Conservation (phyloP, 1,140 invertebrate species). For the Bombyx mori region ASM3026992v2 NC_085121.1:9787501-9788000, state of each 20-base stretch:
- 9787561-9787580: too few species aligned
- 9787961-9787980: constrained; percentile 30
- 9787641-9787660: too few species aligned
- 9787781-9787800: constrained; percentile 39
- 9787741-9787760: constrained; percentile 28
- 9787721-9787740: constrained; percentile 63
- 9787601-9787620: too few species aligned
- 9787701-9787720: constrained; percentile 58
- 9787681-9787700: constrained; percentile 38
- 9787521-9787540: too few species aligned
- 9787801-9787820: constrained; percentile 58
- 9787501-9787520: too few species aligned
- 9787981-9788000: constrained; percentile 19
- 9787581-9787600: too few species aligned
- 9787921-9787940: constrained; percentile 17
- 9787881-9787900: constrained; percentile 2
- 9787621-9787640: too few species aligned
- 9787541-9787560: too few species aligned
- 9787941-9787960: constrained; percentile 19
- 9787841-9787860: constrained; percentile 7
- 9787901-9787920: constrained; percentile 37
- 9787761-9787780: constrained; percentile 57
- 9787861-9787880: too few species aligned
- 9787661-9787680: constrained; percentile 4
- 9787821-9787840: constrained; percentile 36